These are phyloP conservation scores for Thelaira solivaga DNA, from an alignment of 2,888 invertebrate species.

Conservation along the genomic window DNA sequence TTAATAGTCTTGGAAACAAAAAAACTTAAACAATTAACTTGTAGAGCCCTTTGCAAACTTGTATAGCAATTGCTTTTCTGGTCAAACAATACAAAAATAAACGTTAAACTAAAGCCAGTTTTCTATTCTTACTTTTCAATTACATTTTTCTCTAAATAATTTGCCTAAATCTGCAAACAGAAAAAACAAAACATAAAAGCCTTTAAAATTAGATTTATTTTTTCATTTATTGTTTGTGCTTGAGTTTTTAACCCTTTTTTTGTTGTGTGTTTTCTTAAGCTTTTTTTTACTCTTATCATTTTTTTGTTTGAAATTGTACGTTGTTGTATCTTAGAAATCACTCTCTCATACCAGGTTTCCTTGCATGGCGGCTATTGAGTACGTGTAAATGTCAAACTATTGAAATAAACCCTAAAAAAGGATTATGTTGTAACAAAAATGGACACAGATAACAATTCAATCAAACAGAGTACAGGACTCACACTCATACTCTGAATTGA, in stretches of 20 bases:
- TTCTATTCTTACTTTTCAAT: not conserved
- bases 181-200: not conserved
- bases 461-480: not conserved
- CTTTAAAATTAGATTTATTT: constrained; percentile 46
- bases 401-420: constrained; percentile 1
- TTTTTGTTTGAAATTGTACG: constrained; percentile 15
- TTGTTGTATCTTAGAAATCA: constrained; percentile 9
- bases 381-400: constrained; percentile 25
- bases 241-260: constrained; percentile 49
- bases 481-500: not conserved
- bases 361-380: not conserved
- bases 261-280: constrained; percentile 37
- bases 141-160: not conserved
- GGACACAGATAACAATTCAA: not conserved
- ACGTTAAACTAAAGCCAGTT: constrained; percentile 32
- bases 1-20: too few species aligned
- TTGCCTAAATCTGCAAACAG: not conserved
- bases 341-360: constrained; percentile 8
- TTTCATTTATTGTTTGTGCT: constrained; percentile 44
- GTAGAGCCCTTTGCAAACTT: constrained; percentile 11
- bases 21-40: not conserved
- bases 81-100: constrained; percentile 12
- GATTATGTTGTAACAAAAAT: not conserved
- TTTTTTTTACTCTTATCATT: not conserved
- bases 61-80: constrained; percentile 17